Evolutionary conservation across 2,797 vertebrate genomes (phyloP), one percentile per base, ranked within the genome.

Genomic region (Esox lucius): DNA sequence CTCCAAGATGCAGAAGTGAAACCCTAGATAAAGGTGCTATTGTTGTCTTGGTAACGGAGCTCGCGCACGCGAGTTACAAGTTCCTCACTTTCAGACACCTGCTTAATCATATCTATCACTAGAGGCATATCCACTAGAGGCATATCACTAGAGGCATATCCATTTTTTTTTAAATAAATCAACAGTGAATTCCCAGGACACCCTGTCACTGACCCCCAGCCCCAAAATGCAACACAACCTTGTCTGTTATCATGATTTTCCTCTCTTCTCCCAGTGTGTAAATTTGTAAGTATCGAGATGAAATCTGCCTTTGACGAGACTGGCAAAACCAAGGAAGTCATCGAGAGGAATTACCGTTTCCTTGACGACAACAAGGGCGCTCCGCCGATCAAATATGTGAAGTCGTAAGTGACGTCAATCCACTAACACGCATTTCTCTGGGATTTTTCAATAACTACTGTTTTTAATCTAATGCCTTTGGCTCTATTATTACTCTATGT

Each of bases 231-330:
- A n/a, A 5, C 53, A 59, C 42, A 46, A 46, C 3, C 3, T 3
- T n/a, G 17, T 19, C 51, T 53, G 12, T 13, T 53, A 5, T 8
- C n/a, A 8, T 17, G 2, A 42, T 17, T 33, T 8, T 39, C 11
- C 8, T 73, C 13, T 68, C 49, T 42, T 15, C 16, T 49, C 64
- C 75, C 70, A 99, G 98, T 99, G 49, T 99, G 98, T 83, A 99
- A 99, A 80, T 98, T 97, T 0, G 94, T 99, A 9, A 96, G 96
- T 0, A 94, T 99, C 69, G 98, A 99, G 90, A 94, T 99, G 93
- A 99, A 98, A 87, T 96, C 94, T 0, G 94, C 97, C 0, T 98
- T 99, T 4, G 95, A 97, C 1, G 97, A 99, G 89, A 99, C 98
- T 0, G 93, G 97, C 26, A 98, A 94, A 87, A 98, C 96, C 31